Percentiles rank a stretch among this genome's conserved stretches.
Conservation (phyloP, 2,888 invertebrate species). For the Drosophila pullipes region DNA sequence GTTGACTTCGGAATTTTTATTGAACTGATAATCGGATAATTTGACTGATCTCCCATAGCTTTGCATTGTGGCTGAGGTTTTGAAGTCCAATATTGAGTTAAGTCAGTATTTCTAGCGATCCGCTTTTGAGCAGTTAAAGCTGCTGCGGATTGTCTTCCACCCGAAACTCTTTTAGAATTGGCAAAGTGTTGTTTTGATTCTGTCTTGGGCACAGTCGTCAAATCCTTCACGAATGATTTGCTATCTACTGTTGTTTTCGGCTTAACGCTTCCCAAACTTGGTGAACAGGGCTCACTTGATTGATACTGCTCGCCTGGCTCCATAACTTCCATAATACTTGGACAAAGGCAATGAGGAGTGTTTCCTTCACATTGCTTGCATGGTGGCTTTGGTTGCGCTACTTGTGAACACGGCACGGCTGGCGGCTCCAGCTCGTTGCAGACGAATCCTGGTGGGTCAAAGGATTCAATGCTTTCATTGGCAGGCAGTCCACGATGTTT, state of each 20-base stretch:
- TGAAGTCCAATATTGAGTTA: slow-evolving; percentile 27
- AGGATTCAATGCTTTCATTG: slow-evolving; percentile 5
- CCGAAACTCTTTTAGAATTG: not conserved
- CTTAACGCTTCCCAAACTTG: not conserved
- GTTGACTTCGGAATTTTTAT: not conserved
- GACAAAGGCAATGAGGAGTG: not conserved
- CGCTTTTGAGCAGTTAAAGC: not conserved
- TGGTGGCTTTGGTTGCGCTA: not conserved
- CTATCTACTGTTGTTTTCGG: not conserved
- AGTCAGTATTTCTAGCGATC: slow-evolving; percentile 1
- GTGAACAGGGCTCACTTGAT: not conserved
- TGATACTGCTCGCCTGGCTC: slow-evolving; percentile 7
- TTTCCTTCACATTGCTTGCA: not conserved
- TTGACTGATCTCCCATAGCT: not conserved
- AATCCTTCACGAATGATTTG: not conserved
- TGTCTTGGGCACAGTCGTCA: not conserved
- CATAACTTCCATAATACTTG: slow-evolving; percentile 9
- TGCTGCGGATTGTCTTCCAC: not conserved
- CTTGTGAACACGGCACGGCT: not conserved
- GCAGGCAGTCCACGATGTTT: slow-evolving; percentile 31
- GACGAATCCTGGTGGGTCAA: slow-evolving; percentile 12
- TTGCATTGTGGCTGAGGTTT: slow-evolving; percentile 1
- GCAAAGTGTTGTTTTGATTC: not conserved
- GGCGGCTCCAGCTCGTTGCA: not conserved
- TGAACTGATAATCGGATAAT: not conserved